Conservation (phyloP, 2,797 vertebrate genomes). For the Steatocranus sp. region DNA sequence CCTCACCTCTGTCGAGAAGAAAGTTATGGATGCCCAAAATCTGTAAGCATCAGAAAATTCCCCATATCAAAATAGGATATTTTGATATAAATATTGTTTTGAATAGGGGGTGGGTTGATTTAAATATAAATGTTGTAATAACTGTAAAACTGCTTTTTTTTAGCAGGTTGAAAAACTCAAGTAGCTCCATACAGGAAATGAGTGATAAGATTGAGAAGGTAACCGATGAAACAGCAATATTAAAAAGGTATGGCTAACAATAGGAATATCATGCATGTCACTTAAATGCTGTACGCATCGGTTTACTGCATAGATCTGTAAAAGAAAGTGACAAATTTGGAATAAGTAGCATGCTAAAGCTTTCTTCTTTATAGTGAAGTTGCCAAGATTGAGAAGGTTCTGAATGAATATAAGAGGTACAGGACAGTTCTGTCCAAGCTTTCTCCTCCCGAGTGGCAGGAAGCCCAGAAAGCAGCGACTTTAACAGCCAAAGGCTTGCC, state of each 20-base stretch:
- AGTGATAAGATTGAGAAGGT: constrained; percentile 65
- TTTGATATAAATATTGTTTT: not conserved
- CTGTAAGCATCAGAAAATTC: constrained; percentile 57
- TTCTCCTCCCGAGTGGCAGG: constrained; percentile 79
- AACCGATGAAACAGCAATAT: constrained; percentile 65
- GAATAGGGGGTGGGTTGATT: not conserved
- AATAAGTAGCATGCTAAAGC: not conserved
- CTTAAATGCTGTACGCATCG: fast-evolving
- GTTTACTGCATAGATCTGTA: not conserved
- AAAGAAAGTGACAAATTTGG: not conserved
- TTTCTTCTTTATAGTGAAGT: constrained; percentile 72
- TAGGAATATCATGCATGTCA: not conserved
- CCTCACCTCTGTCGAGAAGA: constrained; percentile 72
- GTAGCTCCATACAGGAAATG: constrained; percentile 74
- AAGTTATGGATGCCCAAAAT: constrained; percentile 68
- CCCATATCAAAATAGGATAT: not conserved
- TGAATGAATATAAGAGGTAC: constrained; percentile 75
- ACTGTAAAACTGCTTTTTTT: not conserved
- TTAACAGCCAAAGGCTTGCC: not conserved
- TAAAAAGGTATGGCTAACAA: constrained; percentile 73
- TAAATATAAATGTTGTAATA: not conserved
- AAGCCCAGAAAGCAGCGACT: constrained; percentile 48
- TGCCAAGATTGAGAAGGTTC: constrained; percentile 64
- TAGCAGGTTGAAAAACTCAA: constrained; percentile 76
- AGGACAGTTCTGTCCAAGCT: constrained; percentile 79